phyloP scores from a whole-genome alignment of 2,888 invertebrate genomes.

The Leptinotarsa rubiginosa region DNA sequence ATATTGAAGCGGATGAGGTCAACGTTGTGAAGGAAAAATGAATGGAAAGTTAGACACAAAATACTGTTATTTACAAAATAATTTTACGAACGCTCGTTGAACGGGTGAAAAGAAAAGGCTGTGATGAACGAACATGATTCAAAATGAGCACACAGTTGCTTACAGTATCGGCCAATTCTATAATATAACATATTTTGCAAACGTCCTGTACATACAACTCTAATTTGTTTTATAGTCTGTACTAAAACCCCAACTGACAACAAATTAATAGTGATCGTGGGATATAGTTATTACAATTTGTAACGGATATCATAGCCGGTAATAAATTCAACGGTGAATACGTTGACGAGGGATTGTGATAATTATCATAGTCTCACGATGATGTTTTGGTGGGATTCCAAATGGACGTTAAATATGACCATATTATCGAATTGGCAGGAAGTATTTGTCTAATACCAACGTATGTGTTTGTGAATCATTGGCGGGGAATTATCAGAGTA shows the following conservation, averaged over 20 bases:
- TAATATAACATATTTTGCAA: too few species aligned
- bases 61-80: too few species aligned
- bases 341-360: constrained; percentile 48
- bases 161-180: too few species aligned
- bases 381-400: constrained; percentile 47
- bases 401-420: constrained; percentile 49
- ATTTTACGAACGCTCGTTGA: too few species aligned
- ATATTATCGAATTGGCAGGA: constrained; percentile 40
- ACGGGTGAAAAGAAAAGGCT: too few species aligned
- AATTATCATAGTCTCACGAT: constrained; percentile 46
- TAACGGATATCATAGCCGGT: neutral
- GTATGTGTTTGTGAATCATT: neutral
- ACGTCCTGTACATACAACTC: too few species aligned
- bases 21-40: too few species aligned
- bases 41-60: too few species aligned
- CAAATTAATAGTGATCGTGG: neutral
- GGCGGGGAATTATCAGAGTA: too few species aligned
- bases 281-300: constrained; percentile 8
- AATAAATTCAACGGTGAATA: constrained; percentile 44
- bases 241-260: neutral
- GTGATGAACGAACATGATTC: too few species aligned
- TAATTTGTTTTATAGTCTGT: neutral
- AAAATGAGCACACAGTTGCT: too few species aligned
- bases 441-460: constrained; percentile 6
- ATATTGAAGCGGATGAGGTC: too few species aligned